phyloP scores from a whole-genome alignment of 1,140 invertebrate species.

The Globodera rostochiensis region DNA sequence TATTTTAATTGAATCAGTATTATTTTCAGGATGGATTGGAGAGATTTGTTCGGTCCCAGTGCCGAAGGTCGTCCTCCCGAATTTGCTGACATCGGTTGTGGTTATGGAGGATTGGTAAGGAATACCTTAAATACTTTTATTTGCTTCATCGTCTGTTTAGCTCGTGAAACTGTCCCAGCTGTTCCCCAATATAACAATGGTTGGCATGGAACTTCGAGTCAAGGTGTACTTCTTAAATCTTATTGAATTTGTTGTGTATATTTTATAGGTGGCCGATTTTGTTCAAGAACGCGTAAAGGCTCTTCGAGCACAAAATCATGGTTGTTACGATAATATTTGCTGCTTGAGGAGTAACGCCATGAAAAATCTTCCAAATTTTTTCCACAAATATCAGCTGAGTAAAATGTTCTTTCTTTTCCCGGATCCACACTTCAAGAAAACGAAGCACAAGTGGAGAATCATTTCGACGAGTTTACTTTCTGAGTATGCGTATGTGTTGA shows the following conservation, averaged over 20 bases:
- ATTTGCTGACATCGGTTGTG: slow-evolving; percentile 96
- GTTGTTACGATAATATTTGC: slow-evolving; percentile 87
- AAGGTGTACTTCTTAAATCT: slow-evolving; percentile 71
- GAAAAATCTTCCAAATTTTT: slow-evolving; percentile 95
- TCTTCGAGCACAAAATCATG: slow-evolving; percentile 76
- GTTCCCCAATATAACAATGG: slow-evolving; percentile 83
- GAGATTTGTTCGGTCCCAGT: slow-evolving; percentile 75
- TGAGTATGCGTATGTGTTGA: slow-evolving; percentile 93
- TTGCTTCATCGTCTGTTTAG: slow-evolving; percentile 66
- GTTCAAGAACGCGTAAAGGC: slow-evolving; percentile 91
- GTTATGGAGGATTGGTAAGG: slow-evolving; percentile 81
- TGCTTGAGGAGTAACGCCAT: slow-evolving; percentile 95
- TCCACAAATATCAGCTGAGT: slow-evolving; percentile 87
- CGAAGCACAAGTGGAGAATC: slow-evolving; percentile 99
- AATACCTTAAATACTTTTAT: slow-evolving; percentile 71
- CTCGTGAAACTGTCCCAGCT: slow-evolving; percentile 16
- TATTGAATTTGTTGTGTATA: slow-evolving; percentile 33
- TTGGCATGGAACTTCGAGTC: slow-evolving; percentile 96
- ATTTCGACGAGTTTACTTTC: slow-evolving; percentile 87
- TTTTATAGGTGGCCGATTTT: slow-evolving; percentile 82
- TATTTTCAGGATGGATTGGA: slow-evolving; percentile 79
- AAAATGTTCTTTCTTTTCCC: slow-evolving; percentile 99
- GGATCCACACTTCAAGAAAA: slow-evolving; percentile 98
- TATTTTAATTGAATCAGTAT: background rate
- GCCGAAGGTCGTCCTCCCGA: slow-evolving; percentile 73